Evolutionary conservation across 2,797 vertebrate species (phyloP).

Genomic region (Chrosomus eos): DNA sequence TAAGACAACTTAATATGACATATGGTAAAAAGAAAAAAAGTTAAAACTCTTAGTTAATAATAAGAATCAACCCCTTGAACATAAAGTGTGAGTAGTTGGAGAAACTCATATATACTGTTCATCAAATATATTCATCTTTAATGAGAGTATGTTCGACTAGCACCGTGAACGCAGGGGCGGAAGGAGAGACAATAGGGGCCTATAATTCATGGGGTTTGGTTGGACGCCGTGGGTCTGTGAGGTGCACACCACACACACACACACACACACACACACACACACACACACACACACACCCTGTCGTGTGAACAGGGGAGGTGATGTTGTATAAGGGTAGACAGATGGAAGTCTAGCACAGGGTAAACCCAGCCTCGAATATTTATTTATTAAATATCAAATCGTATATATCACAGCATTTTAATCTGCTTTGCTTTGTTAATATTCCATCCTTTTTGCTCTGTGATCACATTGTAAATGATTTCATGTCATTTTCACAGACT

Average conservation of each 20-base stretch:
- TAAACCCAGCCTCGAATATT: conserved; percentile 61
- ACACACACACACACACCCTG: conserved; percentile 40
- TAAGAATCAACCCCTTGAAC: background rate
- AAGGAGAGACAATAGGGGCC: conserved; percentile 33
- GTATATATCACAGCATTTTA: background rate
- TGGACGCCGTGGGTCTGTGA: conserved; percentile 19
- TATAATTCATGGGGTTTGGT: conserved; percentile 33
- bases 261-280: conserved; percentile 44
- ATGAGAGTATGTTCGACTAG: background rate
- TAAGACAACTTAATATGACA: background rate
- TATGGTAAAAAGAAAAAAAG: background rate
- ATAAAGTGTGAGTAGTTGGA: conserved; percentile 4
- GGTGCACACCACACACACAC: conserved; percentile 51
- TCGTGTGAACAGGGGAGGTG: conserved; percentile 46
- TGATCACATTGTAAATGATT: background rate
- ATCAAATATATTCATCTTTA: conserved; percentile 13
- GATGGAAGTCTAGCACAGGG: conserved; percentile 66
- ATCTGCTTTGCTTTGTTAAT: background rate
- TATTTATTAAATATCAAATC: conserved; percentile 43
- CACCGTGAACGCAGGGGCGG: background rate
- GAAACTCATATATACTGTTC: background rate
- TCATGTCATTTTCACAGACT: background rate
- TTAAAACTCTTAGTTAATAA: background rate
- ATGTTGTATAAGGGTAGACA: conserved; percentile 61
- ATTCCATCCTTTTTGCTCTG: conserved; percentile 1